Evolutionary conservation across 2,113 vertebrate species (phyloP), one percentile per base, ranked within the genome.

Genomic region (Apodemus speciosus): DNA sequence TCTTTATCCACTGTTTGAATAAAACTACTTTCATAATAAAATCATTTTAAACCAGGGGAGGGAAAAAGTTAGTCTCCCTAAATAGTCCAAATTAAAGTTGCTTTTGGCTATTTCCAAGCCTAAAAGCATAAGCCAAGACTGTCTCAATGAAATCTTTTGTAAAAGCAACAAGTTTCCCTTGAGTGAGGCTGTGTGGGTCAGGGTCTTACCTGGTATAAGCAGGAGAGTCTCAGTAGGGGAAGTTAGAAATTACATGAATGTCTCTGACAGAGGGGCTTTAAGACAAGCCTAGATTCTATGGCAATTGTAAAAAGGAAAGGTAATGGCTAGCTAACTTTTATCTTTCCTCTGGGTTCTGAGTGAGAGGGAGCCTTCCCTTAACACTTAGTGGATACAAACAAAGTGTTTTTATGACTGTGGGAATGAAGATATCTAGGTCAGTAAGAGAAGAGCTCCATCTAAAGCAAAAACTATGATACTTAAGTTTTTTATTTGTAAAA

Each of bases 111-210:
- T 97, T 95, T 91, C 76, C 66, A 93, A 95, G 66, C 76, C 94
- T 96, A 56, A 91, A 94, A 92, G 97, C 85, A 92, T 32, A 64
- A 88, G 93, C 91, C 88, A 97, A 98, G 97, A 80, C 0, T 80
- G 89, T 97, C 98, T 97, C 43, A 97, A 81, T 95, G 53, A 89
- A 62, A 85, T 94, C 96, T 97, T 96, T 95, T 93, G 92, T 96
- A 46, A 96, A 94, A 40, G 62, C 51, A 95, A 87, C 71, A 80
- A 83, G 32, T 88, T 49, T 96, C 93, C 91, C 96, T 43, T 80
- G 87, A 91, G 58, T 88, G 89, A 97, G 92, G 95, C 85, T 75
- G 85, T 40, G 62, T 87, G 86, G 72, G 94, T 90, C 93, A 95
- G 94, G 96, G 88, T 97, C 97, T 93, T 95, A 95, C 86, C 85